Evolutionary conservation across 2,113 vertebrate genomes (phyloP).

Genomic region (Hippocampus abdominalis): DNA sequence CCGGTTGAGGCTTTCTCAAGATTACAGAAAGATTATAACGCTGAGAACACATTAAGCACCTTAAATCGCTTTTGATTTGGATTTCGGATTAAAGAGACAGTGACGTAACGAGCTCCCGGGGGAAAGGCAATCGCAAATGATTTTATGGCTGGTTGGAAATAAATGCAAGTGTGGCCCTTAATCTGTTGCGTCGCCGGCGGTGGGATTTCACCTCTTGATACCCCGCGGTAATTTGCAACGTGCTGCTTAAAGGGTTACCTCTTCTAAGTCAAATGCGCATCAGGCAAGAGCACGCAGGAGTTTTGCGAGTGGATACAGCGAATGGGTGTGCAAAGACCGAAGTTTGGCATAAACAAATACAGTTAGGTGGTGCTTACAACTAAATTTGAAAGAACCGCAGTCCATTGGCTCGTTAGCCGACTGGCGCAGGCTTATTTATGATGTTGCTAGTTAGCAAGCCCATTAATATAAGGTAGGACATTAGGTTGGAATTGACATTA

Average conservation of each 20-base stretch:
- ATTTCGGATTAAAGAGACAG: conserved; percentile 19
- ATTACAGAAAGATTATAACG: conserved; percentile 1
- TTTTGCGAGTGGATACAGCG: neutral
- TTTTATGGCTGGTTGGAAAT: neutral
- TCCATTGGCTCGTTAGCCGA: neutral
- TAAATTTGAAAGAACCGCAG: neutral
- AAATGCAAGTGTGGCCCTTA: neutral
- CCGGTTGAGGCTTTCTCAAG: neutral
- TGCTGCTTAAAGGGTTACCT: neutral
- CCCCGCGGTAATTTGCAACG: neutral
- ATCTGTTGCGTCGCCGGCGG: conserved; percentile 8
- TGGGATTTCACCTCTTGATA: neutral
- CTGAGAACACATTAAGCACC: conserved; percentile 5
- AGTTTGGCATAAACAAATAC: neutral
- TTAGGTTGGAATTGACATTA: too few species aligned
- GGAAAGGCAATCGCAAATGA: neutral
- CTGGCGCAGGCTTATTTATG: too few species aligned
- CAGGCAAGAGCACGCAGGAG: neutral
- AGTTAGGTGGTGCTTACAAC: neutral
- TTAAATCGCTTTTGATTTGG: conserved; percentile 26
- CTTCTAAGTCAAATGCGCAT: neutral
- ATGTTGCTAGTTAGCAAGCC: neutral
- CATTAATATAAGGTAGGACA: neutral
- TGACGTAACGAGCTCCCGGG: conserved; percentile 4
- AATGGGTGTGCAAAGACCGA: neutral